These are phyloP conservation scores for Meloidogyne floridensis DNA, from an alignment of 1,140 invertebrate genomes.

Conservation along the genomic window DNA sequence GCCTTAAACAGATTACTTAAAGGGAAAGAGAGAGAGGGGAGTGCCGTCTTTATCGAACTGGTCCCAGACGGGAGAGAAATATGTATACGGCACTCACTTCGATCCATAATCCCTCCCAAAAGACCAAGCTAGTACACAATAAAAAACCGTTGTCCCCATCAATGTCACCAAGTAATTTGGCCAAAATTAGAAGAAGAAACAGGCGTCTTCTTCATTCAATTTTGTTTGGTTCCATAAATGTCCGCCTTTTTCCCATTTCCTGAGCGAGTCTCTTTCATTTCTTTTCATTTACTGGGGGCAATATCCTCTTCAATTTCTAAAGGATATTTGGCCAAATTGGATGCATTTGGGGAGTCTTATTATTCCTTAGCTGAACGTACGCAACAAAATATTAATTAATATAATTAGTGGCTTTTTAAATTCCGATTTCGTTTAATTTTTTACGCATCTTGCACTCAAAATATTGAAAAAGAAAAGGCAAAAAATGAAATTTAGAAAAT, in stretches of 20 bases:
- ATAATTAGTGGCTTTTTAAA: too few species aligned
- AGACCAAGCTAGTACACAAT: not conserved
- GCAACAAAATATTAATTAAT: not conserved
- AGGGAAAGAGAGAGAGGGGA: not conserved
- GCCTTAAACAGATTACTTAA: slow-evolving; percentile 3
- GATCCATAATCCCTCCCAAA: slow-evolving; percentile 6
- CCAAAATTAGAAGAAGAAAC: not conserved
- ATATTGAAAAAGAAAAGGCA: not conserved
- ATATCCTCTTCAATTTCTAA: not conserved
- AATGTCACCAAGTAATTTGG: not conserved
- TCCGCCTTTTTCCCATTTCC: not conserved
- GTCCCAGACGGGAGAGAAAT: not conserved
- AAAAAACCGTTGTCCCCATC: slow-evolving; percentile 4
- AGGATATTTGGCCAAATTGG: not conserved
- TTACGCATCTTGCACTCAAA: not conserved
- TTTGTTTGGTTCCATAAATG: not conserved
- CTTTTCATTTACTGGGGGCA: not conserved
- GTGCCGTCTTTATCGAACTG: not conserved
- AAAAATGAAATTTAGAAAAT: not conserved
- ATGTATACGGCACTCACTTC: not conserved
- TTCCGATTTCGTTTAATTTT: too few species aligned
- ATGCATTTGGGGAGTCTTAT: not conserved
- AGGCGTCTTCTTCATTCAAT: not conserved
- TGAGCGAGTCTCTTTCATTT: not conserved
- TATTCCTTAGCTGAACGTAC: not conserved